Evolutionary conservation across 2,888 invertebrate genomes (phyloP).

Genomic region (Geophilus truncorum): DNA sequence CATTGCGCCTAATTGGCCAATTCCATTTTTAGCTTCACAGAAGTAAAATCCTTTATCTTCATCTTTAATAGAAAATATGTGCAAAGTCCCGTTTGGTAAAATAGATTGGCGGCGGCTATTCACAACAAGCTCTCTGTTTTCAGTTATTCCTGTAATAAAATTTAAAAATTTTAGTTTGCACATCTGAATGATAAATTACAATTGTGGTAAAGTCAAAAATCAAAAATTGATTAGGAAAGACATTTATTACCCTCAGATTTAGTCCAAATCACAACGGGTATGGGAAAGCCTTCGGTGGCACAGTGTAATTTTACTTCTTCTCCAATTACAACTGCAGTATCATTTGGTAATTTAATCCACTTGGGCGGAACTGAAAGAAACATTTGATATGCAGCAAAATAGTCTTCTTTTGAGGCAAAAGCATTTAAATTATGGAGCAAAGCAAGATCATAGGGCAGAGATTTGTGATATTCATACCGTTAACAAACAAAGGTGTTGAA

Average conservation of each 20-base stretch:
- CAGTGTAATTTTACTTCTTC: constrained; percentile 35
- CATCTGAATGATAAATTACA: not conserved
- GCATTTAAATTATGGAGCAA: too few species aligned
- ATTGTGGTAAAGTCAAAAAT: too few species aligned
- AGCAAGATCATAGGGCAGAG: too few species aligned
- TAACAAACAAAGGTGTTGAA: not conserved
- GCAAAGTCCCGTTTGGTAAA: constrained; percentile 36
- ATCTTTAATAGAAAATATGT: constrained; percentile 35
- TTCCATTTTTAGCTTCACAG: constrained; percentile 37
- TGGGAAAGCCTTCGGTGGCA: constrained; percentile 34
- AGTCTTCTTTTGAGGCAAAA: too few species aligned
- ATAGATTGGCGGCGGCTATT: not conserved
- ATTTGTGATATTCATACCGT: constrained; percentile 4
- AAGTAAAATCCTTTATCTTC: constrained; percentile 37
- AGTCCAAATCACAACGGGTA: constrained; percentile 35
- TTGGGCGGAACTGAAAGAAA: constrained; percentile 36
- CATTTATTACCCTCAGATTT: constrained; percentile 4
- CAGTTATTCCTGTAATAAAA: not conserved
- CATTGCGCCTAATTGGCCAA: constrained; percentile 31
- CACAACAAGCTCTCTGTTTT: not conserved
- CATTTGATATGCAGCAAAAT: not conserved
- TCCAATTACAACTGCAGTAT: constrained; percentile 35
- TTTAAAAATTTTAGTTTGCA: too few species aligned
- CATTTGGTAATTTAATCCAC: constrained; percentile 36
- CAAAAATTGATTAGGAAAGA: too few species aligned